Evolutionary conservation across 1,140 invertebrate genomes (phyloP).

Genomic region (Centruroides sculpturatus): DNA sequence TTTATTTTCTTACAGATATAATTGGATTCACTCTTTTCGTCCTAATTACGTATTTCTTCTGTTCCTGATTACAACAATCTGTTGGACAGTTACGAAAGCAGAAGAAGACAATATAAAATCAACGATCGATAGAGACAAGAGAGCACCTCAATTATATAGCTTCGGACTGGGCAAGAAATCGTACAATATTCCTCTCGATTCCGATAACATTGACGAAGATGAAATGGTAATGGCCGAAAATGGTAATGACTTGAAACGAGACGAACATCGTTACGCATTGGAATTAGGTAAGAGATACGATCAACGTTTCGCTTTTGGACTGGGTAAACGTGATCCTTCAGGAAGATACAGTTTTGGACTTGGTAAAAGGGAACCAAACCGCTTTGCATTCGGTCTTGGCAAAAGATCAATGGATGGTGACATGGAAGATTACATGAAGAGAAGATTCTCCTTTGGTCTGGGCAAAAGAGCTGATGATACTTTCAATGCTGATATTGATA

Average conservation of each 20-base stretch:
- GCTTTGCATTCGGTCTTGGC: slow-evolving; percentile 2
- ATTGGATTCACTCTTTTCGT: too few relatives aligned
- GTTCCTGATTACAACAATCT: too few relatives aligned
- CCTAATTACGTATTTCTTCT: too few relatives aligned
- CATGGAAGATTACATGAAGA: slow-evolving; percentile 17
- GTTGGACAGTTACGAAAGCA: too few relatives aligned
- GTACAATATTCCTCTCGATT: background rate
- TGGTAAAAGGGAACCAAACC: slow-evolving; percentile 5
- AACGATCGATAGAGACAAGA: background rate
- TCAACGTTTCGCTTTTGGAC: slow-evolving; percentile 11
- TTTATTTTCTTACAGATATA: too few relatives aligned
- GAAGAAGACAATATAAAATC: too few relatives aligned
- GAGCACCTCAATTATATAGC: slow-evolving; percentile 3
- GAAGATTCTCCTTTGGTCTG: slow-evolving; percentile 17
- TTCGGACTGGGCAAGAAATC: slow-evolving; percentile 12
- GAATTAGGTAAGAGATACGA: slow-evolving; percentile 6
- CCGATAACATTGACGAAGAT: background rate
- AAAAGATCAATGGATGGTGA: slow-evolving; percentile 8
- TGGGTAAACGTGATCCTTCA: slow-evolving; percentile 8
- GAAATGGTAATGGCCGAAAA: background rate
- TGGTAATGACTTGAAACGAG: background rate
- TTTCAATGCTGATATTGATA: too few relatives aligned
- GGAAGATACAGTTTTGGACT: slow-evolving; percentile 8
- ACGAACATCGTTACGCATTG: slow-evolving; percentile 6
- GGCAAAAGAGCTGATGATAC: slow-evolving; percentile 11